A percentile compares a stretch with the other conserved stretches of the same genome.
These are phyloP conservation scores for Bombus waltoni DNA, from an alignment of 1,140 invertebrate genomes.

Conservation along the genomic window DNA sequence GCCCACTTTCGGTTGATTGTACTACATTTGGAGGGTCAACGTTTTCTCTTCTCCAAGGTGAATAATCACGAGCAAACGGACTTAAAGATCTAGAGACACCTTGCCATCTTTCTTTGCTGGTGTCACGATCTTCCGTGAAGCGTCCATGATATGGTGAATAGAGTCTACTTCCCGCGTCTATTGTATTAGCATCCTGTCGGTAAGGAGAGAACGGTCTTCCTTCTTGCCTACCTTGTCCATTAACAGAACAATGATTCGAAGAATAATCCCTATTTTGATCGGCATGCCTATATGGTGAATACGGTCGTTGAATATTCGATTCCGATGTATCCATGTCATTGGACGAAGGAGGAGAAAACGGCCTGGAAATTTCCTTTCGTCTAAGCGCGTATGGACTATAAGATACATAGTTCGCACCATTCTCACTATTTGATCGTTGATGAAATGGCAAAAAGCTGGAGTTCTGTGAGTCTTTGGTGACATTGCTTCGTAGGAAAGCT, in stretches of 20 bases:
- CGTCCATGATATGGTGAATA: constrained; percentile 74
- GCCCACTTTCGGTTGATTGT: constrained; percentile 74
- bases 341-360: constrained; percentile 72
- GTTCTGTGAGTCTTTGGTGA: constrained; percentile 73
- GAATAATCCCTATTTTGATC: constrained; percentile 69
- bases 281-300: constrained; percentile 70
- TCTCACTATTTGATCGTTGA: constrained; percentile 76
- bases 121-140: constrained; percentile 72
- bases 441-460: constrained; percentile 71
- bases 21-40: constrained; percentile 79
- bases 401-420: constrained; percentile 75
- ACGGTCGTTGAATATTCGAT: constrained; percentile 63
- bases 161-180: constrained; percentile 56
- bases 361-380: constrained; percentile 75
- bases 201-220: constrained; percentile 72
- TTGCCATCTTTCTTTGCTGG: constrained; percentile 76
- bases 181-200: constrained; percentile 58
- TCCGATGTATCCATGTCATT: constrained; percentile 63
- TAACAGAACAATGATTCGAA: constrained; percentile 64
- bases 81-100: constrained; percentile 77
- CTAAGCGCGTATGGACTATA: constrained; percentile 80
- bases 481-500: constrained; percentile 70
- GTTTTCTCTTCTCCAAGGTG: constrained; percentile 81
- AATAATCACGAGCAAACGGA: constrained; percentile 80
- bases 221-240: constrained; percentile 69